Conservation (phyloP, 2,113 vertebrate genomes). For the Cheilinus undulatus region DNA sequence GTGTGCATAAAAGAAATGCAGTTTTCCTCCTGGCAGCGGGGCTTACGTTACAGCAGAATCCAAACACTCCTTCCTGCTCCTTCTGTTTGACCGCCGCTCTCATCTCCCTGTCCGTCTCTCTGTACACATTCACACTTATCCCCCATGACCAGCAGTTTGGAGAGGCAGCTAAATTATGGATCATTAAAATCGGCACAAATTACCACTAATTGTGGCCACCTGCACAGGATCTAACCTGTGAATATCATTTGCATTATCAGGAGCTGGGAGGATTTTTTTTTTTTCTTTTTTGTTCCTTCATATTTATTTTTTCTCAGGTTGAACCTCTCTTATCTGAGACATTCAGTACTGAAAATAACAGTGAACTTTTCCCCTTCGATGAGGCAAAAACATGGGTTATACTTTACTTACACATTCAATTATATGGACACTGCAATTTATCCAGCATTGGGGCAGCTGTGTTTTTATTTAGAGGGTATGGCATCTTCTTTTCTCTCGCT, state of each 20-base stretch:
- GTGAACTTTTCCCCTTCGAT: slow-evolving; percentile 5
- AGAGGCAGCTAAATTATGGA: slow-evolving; percentile 84
- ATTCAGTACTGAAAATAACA: background rate
- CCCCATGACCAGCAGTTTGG: slow-evolving; percentile 57
- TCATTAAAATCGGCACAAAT: slow-evolving; percentile 87
- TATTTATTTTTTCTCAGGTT: slow-evolving; percentile 20
- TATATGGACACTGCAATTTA: background rate
- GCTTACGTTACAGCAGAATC: background rate
- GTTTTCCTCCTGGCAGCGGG: slow-evolving; percentile 8
- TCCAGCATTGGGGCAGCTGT: background rate
- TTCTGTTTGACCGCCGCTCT: slow-evolving; percentile 1
- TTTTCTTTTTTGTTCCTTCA: slow-evolving; percentile 61
- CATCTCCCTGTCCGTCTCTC: background rate
- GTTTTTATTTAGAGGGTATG: background rate
- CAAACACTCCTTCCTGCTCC: background rate
- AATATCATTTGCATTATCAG: slow-evolving; percentile 83
- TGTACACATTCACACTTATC: slow-evolving; percentile 48
- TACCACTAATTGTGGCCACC: slow-evolving; percentile 88
- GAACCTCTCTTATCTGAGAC: slow-evolving; percentile 24
- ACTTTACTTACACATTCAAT: background rate
- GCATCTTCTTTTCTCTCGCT: background rate
- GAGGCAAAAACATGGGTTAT: background rate
- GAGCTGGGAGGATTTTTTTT: slow-evolving; percentile 45
- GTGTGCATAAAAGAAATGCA: background rate
- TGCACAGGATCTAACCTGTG: slow-evolving; percentile 86